phyloP scores from a whole-genome alignment of 2,888 invertebrate genomes.

The Melanchra persicariae region DNA sequence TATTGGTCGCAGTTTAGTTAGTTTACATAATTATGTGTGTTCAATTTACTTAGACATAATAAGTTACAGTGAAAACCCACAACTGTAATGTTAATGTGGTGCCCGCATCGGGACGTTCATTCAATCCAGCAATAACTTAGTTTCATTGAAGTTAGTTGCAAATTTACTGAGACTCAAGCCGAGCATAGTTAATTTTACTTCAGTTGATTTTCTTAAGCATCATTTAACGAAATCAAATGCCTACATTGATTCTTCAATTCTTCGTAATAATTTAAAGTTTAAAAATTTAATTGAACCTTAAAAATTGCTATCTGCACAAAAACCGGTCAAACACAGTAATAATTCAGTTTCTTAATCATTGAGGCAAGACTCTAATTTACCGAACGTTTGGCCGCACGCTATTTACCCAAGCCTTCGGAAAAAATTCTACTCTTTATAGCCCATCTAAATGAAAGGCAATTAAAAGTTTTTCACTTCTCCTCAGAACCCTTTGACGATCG shows the following conservation, averaged over 20 bases:
- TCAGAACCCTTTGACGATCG: conserved; percentile 65
- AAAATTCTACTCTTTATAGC: conserved; percentile 61
- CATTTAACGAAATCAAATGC: not conserved
- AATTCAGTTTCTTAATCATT: conserved; percentile 55
- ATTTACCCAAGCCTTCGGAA: conserved; percentile 58
- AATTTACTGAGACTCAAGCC: not conserved
- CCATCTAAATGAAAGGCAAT: conserved; percentile 65
- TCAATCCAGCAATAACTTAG: not conserved
- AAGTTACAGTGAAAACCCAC: not conserved
- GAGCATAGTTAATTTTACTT: not conserved
- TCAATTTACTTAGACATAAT: not conserved
- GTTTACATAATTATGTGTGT: not conserved
- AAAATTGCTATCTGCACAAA: conserved; percentile 35
- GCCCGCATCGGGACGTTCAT: not conserved
- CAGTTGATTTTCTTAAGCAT: not conserved
- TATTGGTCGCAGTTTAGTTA: too few species aligned
- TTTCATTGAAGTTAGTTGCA: not conserved
- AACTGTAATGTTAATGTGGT: not conserved
- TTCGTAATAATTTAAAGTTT: not conserved
- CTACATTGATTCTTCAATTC: not conserved
- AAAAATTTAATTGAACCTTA: not conserved
- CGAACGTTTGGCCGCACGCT: conserved; percentile 50
- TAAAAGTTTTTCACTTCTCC: conserved; percentile 69
- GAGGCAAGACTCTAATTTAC: conserved; percentile 56
- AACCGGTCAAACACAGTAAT: conserved; percentile 43